These are phyloP conservation scores for Pristionchus exspectatus DNA, from an alignment of 2,888 invertebrate genomes.

Conservation along the genomic window DNA sequence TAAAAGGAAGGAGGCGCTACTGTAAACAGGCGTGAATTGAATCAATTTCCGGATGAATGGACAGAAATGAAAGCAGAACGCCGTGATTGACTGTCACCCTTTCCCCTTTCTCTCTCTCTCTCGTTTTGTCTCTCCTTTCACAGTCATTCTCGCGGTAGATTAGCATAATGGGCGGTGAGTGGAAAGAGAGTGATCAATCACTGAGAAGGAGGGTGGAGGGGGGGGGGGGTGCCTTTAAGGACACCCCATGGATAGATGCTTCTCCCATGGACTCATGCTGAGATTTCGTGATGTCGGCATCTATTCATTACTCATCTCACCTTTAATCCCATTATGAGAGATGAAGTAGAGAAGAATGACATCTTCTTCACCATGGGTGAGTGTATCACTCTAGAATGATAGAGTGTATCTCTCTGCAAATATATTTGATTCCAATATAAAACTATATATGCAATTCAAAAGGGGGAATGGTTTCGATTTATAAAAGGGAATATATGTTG, in stretches of 20 bases:
- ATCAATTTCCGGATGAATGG: conserved; percentile 23
- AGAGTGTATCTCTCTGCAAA: not conserved
- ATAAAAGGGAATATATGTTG: too few relatives aligned
- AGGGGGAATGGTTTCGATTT: too few relatives aligned
- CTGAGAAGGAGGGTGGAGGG: not conserved
- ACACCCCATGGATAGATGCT: not conserved
- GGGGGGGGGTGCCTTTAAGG: not conserved
- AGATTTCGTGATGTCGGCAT: not conserved
- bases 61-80: not conserved
- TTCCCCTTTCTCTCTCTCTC: conserved; percentile 13
- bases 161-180: conserved; percentile 1
- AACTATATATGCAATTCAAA: too few relatives aligned
- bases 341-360: not conserved
- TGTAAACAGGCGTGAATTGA: conserved; percentile 25
- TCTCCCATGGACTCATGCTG: conserved; percentile 18
- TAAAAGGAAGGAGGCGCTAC: not conserved
- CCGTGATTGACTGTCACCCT: conserved; percentile 37
- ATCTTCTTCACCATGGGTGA: not conserved
- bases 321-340: not conserved
- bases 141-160: conserved; percentile 15
- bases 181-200: conserved; percentile 38
- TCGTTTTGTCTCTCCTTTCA: not conserved
- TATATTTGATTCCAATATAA: too few relatives aligned
- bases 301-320: not conserved
- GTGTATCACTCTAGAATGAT: not conserved